Conservation (phyloP, 1,140 invertebrate genomes). For the Magallana ariakensis region DNA sequence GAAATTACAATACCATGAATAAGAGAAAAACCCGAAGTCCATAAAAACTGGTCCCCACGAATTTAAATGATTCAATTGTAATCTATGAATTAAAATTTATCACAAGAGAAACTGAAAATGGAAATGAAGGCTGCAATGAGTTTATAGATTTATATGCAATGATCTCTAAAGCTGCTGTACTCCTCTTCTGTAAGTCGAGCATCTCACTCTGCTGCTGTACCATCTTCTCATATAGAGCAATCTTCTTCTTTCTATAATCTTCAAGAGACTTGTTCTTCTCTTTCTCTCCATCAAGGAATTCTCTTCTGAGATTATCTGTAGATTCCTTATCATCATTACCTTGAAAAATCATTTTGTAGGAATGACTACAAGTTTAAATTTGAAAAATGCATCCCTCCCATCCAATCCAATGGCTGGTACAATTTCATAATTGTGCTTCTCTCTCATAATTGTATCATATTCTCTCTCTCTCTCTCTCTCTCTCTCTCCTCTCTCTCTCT, state of each 20-base stretch:
- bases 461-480: no score
- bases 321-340: neutral
- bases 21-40: no score
- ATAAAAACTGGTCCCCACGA: no score
- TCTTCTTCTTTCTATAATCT: conserved; percentile 24
- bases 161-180: conserved; percentile 5
- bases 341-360: neutral
- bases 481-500: no score
- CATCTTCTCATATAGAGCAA: conserved; percentile 1
- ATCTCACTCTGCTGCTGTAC: conserved; percentile 14
- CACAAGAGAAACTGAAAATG: conserved; percentile 35
- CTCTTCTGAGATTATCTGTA: neutral
- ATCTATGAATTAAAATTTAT: neutral
- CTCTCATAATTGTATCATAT: no score
- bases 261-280: neutral
- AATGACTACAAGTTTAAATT: no score
- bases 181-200: neutral
- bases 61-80: no score
- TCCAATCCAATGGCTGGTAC: no score
- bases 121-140: neutral
- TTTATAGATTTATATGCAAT: neutral
- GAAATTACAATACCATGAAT: no score
- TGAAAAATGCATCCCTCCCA: no score
- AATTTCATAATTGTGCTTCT: no score
- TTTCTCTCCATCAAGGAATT: conserved; percentile 2